Evolutionary conservation across 2,888 invertebrate species (phyloP), one percentile per base, ranked within the genome.

Genomic region (Philereme transversata): DNA sequence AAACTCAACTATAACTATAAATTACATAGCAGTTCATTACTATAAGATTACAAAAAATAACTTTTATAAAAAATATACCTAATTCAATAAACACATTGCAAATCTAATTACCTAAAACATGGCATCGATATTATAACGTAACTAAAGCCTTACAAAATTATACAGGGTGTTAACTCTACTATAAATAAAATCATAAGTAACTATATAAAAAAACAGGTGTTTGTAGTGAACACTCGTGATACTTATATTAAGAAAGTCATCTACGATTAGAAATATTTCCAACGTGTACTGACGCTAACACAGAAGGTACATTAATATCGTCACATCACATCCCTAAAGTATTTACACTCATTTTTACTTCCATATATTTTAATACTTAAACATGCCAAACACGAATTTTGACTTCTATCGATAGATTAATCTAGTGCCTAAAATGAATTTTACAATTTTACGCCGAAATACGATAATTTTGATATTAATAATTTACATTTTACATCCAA

Each of bases 1-100:
- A 90, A 91, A 81, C 89, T 90, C 90, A 87, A 88, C 80, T 89
- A 90, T 90, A 87, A 88, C 82, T 88, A 83, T 82, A 79, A 83
- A 81, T 82, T 87, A 90, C 85, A 87, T 83, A 86, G 83, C 82
- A 81, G 78, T 85, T 82, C 86, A 73, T 77, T 82, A 81, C 74
- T 78, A 83, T 77, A 83, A 86, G 79, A 88, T 89, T 84, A 88
- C 82, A 90, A 88, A 87, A 82, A 85, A 88, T 89, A 89, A 90
- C 88, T 82, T 87, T 85, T 88, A 90, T 90, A 89, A 89, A 86
- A 90, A 90, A 90, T 88, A 89, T 90, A 44, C 44, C n/a, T 38
- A 87, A 86, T 86, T 88, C 78, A 86, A 84, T 87, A 88, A 91
- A 91, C 88, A 90, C 85, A 87, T 83, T 77, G 73, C 83, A 84